Percentiles rank a stretch among this genome's conserved stretches.
These are phyloP conservation scores for Galeruca laticollis DNA, from an alignment of 2,888 invertebrate genomes.

Conservation along the genomic window DNA sequence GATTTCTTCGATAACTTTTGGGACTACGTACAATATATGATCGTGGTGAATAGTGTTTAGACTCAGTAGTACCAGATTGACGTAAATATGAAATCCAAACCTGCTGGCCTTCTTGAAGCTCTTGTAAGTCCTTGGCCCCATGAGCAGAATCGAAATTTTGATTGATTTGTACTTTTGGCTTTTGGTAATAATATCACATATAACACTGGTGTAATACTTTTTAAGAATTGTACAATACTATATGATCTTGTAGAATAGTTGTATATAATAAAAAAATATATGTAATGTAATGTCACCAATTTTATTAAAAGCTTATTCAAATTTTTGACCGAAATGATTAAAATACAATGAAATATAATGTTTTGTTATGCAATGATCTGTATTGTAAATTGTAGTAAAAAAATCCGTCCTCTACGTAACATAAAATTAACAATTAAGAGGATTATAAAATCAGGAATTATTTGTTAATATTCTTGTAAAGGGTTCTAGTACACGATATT, in stretches of 20 bases:
- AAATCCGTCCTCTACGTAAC: constrained; percentile 14
- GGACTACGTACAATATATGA: too few relatives aligned
- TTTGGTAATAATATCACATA: too few relatives aligned
- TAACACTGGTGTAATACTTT: too few relatives aligned
- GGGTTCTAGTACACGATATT: neutral
- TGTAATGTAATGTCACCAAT: neutral
- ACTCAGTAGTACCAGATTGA: too few relatives aligned
- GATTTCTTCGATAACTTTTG: too few relatives aligned
- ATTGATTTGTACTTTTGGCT: too few relatives aligned
- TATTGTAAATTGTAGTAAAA: neutral
- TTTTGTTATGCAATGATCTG: constrained; percentile 7
- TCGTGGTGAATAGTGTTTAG: too few relatives aligned
- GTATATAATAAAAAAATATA: neutral
- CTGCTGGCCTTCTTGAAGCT: too few relatives aligned
- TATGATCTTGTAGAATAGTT: neutral
- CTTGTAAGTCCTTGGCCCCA: too few relatives aligned
- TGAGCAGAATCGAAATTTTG: too few relatives aligned
- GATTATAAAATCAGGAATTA: neutral
- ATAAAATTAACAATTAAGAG: constrained; percentile 12
- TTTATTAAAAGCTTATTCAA: constrained; percentile 6
- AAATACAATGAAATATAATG: constrained; percentile 1
- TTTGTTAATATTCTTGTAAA: neutral
- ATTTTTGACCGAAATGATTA: neutral
- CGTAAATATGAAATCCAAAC: too few relatives aligned
- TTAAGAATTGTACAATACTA: neutral